Base-by-base conservation (phyloP, 1,140 invertebrate genomes). In the Portunus trituberculatus region DNA sequence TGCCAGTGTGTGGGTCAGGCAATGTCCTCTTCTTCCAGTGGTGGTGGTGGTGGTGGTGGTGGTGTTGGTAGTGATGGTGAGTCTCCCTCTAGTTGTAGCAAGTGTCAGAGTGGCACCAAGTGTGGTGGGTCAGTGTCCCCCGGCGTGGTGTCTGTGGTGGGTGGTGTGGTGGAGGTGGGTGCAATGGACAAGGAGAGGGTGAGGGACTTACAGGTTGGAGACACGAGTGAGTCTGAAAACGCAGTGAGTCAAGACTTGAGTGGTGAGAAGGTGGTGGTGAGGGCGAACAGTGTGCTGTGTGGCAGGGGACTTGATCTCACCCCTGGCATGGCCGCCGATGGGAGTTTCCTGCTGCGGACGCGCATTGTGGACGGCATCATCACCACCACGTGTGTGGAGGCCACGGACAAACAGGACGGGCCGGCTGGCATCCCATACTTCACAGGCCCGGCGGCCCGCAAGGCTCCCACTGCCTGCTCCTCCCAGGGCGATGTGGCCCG, bases 301-400 rank as follows among this genome's bases (percentile, higher is more conserved):
- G 12, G 20, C 25, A 76, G 67, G 6, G 67, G n/a, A n/a, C 67
- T 76, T 32, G 32, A 32, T 20, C 52, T 32, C 31, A 82, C 76
- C 45, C 59, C 59, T 25, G 45, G 16, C 32, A 16, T 7, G 45
- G 86, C 28, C 0, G 31, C 29, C 7, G 94, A 95, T 76, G 84
- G 86, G 28, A 95, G 94, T 29, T 92, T 95, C 76, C 20, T 95
- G 52, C 29, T 95, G 29, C n/a, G 94, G 48, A 95, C 94, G 6
- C 94, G 89, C 16, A 76, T 95, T 39, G 94, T 95, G 31, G 94
- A 95, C 82, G 94, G 94, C 8, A 92, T 95, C 46, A 95, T 95
- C n/a, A 92, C 48, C 28, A 93, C 91, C 67, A 91, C 94, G 16
- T 92, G 91, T 95, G 91, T 92, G 25, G 94, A 95, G 52, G 76